Evolutionary conservation across 2,797 vertebrate genomes (phyloP), one percentile per base, ranked within the genome.

Genomic region (Phalloptychus januarius): DNA sequence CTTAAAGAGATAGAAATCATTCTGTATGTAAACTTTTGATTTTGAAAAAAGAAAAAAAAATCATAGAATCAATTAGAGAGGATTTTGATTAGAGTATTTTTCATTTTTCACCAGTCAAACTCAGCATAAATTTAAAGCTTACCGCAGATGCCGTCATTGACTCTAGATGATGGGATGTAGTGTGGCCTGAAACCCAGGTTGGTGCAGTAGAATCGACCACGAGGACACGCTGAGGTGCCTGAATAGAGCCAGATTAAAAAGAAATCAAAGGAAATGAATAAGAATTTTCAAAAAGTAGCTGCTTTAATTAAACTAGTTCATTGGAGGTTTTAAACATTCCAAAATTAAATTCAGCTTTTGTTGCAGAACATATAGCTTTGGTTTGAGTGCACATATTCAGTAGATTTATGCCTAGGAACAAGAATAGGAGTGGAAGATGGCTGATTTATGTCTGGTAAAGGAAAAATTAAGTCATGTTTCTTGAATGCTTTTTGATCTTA

Each of bases 101-200:
- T 7, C 0, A 67, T 42, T 42, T 42, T n/a, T 70, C 12, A 70
- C 23, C 44, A 5, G 8, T 50, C 16, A 8, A 11, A 33, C 3
- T 5, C 20, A 12, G 31, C 7, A 71, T 28, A 63, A 58, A 74
- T 63, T 36, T 2, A 36, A 33, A 76, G 25, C 65, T 93, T 85
- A 95, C 93, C 93, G 74, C 94, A 96, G 82, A 96, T 93, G 72
- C 94, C 95, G 18, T 95, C 95, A 13, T 94, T 95, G 84, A 95
- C 93, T 48, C 94, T 72, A 0, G 93, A 94, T 58, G 94, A 94
- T 7, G 91, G 93, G 83, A 94, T 91, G 89, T 94, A 95, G 80
- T 92, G 88, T 18, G 93, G 93, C 38, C 93, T 92, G 80, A 95
- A 95, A 73, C 94, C 94, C 80, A 94, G 91, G 80, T 95, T 95